Conservation (phyloP, 2,797 vertebrate species). For the Artibeus lituratus region DNA sequence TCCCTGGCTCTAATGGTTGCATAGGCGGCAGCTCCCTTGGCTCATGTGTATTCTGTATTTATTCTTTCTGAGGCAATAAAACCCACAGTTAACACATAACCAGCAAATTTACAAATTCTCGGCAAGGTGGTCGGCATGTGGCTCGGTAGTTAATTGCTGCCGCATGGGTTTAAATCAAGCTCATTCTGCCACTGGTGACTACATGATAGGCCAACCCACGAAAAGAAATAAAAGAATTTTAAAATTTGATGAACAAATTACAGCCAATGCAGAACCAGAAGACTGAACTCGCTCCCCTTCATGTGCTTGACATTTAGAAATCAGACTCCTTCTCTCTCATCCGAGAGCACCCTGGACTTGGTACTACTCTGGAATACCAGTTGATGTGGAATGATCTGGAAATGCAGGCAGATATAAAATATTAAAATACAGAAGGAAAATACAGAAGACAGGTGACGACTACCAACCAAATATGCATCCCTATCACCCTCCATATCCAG, state of each 20-base stretch:
- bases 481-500: not conserved
- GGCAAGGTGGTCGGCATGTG: not conserved
- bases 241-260: not conserved
- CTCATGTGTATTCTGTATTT: slow-evolving; percentile 30
- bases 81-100: slow-evolving; percentile 50
- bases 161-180: not conserved
- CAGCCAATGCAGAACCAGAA: not conserved
- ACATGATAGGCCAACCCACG: not conserved
- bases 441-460: not conserved
- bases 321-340: not conserved
- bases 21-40: not conserved
- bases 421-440: not conserved
- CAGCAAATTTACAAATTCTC: slow-evolving; percentile 29
- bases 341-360: not conserved
- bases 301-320: not conserved
- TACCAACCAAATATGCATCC: not conserved
- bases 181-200: not conserved
- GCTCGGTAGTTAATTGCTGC: not conserved
- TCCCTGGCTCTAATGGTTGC: not conserved
- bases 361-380: not conserved
- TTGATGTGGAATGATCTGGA: not conserved
- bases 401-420: not conserved
- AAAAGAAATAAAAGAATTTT: not conserved
- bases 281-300: not conserved
- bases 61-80: slow-evolving; percentile 50